Base-by-base conservation (phyloP, 2,888 invertebrate genomes). In the Drosophila subsilvestris region DNA sequence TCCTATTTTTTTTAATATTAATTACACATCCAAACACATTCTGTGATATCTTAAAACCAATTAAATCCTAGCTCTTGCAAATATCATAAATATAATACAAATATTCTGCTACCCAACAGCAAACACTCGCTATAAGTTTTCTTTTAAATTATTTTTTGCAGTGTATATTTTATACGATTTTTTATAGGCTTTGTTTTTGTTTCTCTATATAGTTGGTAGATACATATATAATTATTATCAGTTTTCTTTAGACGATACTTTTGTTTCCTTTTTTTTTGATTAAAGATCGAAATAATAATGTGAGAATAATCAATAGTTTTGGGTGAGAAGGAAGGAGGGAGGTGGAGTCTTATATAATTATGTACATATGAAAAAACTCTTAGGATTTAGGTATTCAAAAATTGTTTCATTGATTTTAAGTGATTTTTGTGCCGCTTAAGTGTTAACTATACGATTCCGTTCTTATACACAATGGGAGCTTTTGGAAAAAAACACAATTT, bases 371-470 rank as follows among this genome's bases (percentile, higher is more conserved):
- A 67, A 72, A 72, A 70, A 49, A 72, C 51, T 27, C 48, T 61
- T 65, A 59, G 17, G 12, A 29, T 14, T 17, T 56, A 53, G 18
- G 55, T 47, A 76, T 76, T 82, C 37, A 62, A 72, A 48, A 72
- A 48, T 71, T 42, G 45, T 72, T 72, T 73, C 47, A 66, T 49
- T 27, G 9, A 9, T 27, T 37, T 86, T 88, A 88, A 88, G 88
- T 88, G 79, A 89, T 78, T 68, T 37, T 88, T 86, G 88, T 89
- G 88, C 88, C 88, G 88, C 89, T 80, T 86, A 89, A 67, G 61
- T 88, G 89, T 86, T 86, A 88, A 86, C 89, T 86, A 68, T 88
- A 57, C 66, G 70, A 69, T 86, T 81, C 57, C 75, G 61, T 71
- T 75, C 57, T 63, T 58, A 50, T 63, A 47, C 32, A 53, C 53